These are phyloP conservation scores for Cardiocondyla obscurior DNA, from an alignment of 1,140 invertebrate genomes.

Conservation along the genomic window DNA sequence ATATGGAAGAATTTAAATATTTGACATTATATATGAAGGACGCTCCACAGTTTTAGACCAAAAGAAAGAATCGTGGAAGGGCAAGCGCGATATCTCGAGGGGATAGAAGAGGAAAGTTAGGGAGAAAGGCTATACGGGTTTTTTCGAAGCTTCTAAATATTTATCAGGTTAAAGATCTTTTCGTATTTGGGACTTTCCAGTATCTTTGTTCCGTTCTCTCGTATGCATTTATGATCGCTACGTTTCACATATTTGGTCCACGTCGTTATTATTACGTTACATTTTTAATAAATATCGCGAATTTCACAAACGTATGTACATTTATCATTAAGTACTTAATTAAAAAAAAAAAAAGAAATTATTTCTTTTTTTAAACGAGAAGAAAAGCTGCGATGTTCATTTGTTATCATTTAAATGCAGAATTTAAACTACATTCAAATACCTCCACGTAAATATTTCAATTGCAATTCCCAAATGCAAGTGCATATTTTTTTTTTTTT, in stretches of 20 bases:
- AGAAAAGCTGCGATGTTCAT: background rate
- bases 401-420: background rate
- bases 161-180: conserved; percentile 34
- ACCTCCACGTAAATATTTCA: background rate
- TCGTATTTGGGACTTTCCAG: background rate
- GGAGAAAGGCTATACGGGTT: background rate
- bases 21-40: background rate
- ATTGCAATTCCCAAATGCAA: too few species aligned
- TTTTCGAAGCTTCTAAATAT: conserved; percentile 33
- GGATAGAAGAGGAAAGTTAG: background rate
- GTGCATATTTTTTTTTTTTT: background rate
- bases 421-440: background rate
- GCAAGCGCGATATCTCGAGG: background rate
- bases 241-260: background rate
- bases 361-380: background rate
- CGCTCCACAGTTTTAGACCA: background rate
- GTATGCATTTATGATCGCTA: background rate
- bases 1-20: background rate
- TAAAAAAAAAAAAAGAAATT: background rate
- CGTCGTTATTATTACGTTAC: background rate
- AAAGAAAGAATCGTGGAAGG: background rate
- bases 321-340: too few species aligned
- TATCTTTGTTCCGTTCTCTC: background rate
- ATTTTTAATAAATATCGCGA: background rate
- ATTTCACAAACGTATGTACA: background rate